Conservation (phyloP, 2,797 vertebrate genomes). For the Ptychadena robeensis region DNA sequence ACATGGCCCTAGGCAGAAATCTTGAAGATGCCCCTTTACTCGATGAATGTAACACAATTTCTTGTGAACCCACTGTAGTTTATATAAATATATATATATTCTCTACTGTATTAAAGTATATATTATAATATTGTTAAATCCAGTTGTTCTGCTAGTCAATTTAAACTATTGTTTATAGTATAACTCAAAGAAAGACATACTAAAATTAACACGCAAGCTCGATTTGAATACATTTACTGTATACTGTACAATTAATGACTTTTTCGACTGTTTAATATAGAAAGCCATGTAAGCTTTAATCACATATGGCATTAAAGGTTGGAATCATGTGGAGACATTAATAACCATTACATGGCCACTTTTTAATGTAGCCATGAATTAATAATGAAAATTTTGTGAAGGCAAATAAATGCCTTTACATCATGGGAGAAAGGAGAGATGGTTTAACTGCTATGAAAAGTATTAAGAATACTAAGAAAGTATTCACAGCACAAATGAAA, state of each 20-base stretch:
- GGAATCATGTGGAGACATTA: constrained; percentile 23
- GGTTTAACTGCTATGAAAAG: not conserved
- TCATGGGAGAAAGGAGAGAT: constrained; percentile 23
- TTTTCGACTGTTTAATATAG: not conserved
- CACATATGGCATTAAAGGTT: constrained; percentile 24
- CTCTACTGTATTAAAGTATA: too few species aligned
- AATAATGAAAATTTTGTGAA: constrained; percentile 18
- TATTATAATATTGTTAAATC: too few species aligned
- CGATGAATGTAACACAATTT: not conserved
- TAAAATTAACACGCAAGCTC: too few species aligned
- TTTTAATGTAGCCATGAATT: constrained; percentile 36
- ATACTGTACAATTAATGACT: not conserved
- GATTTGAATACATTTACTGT: not conserved
- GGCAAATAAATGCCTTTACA: not conserved
- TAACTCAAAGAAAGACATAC: too few species aligned
- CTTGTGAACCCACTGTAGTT: too few species aligned
- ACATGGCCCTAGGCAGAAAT: not conserved
- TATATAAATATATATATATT: not conserved
- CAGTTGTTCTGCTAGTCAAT: too few species aligned
- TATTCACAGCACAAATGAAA: too few species aligned
- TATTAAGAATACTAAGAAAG: too few species aligned
- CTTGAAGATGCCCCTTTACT: not conserved
- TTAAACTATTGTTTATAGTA: too few species aligned
- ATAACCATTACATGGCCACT: constrained; percentile 17
- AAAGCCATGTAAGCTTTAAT: not conserved